Base-by-base conservation (phyloP, 1,140 invertebrate genomes). In the Drosophila arizonae region DNA sequence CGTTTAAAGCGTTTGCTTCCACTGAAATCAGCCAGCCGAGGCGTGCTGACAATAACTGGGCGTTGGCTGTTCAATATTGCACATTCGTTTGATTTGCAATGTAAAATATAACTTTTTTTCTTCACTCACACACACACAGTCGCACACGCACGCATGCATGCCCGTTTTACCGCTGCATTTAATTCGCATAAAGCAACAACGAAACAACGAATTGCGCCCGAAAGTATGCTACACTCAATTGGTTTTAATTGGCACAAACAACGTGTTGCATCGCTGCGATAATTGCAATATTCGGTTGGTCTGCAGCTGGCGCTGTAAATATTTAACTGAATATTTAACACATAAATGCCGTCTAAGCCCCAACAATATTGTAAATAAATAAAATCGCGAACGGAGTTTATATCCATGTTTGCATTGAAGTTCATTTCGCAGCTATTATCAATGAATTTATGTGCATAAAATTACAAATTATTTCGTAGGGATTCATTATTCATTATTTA, bases 211-310 rank as follows among this genome's bases (percentile, higher is more conserved):
- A 39, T 36, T 11, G 65, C 65, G 65, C 81, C 79, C 65, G 79
- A 72, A 79, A 84, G 80, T 77, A 77, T 84, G 81, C 80, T 70
- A 70, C 79, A 79, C 72, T 81, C 81, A 81, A 87, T 87, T 75
- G 79, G 63, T 60, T 88, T 88, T 88, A 79, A 87, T 82, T 76
- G 76, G 65, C 62, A 62, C 60, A 66, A 70, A 62, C 33, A 75
- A 61, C 39, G 57, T 60, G 57, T 51, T 48, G 56, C 56, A 33
- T 60, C 46, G 71, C 36, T 60, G 56, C 54, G 58, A 76, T 33
- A 67, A 54, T 60, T 60, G 62, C 43, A 46, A 60, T 48, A 72
- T 72, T 74, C 43, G 43, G 30, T 56, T n/a, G 41, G 21, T 45
- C 26, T 13, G 45, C 54, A 43, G 11, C 48, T 39, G 61, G 21